phyloP scores from a whole-genome alignment of 1,140 invertebrate species.

The Drosophila pectinifera region DNA sequence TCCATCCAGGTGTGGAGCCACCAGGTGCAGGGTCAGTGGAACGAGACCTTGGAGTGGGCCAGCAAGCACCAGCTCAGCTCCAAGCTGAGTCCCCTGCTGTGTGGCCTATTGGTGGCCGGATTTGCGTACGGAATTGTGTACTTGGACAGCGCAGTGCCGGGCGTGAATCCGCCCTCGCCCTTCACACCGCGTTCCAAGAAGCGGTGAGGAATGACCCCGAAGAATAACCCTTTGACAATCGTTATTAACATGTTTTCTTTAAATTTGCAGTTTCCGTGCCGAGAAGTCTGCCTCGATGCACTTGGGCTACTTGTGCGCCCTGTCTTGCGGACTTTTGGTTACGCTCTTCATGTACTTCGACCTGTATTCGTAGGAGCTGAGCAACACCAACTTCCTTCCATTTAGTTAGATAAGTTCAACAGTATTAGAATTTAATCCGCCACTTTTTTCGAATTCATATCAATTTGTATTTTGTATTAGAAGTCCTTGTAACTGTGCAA shows the following conservation, averaged over 20 bases:
- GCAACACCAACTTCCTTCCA: conserved; percentile 1
- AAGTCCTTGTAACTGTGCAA: conserved; percentile 59
- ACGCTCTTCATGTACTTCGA: conserved; percentile 58
- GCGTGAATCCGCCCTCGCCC: conserved; percentile 85
- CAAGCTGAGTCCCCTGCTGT: conserved; percentile 65
- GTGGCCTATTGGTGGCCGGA: conserved; percentile 63
- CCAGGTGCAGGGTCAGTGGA: conserved; percentile 54
- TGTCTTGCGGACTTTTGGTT: conserved; percentile 58
- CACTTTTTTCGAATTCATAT: conserved; percentile 26
- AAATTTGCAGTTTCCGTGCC: conserved; percentile 43
- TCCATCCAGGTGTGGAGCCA: conserved; percentile 41
- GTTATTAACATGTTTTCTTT: conserved; percentile 11
- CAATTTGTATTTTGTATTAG: conserved; percentile 11
- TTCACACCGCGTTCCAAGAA: conserved; percentile 81
- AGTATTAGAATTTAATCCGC: conserved; percentile 52
- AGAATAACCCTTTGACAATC: background rate
- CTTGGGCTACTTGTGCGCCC: conserved; percentile 66
- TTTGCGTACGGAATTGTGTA: conserved; percentile 86
- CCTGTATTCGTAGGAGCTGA: conserved; percentile 31
- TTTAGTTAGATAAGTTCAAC: conserved; percentile 28
- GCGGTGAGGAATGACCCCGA: conserved; percentile 41
- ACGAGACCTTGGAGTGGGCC: conserved; percentile 53
- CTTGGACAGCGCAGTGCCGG: conserved; percentile 86
- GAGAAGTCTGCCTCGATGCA: conserved; percentile 47
- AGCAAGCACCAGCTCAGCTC: conserved; percentile 49